Evolutionary conservation across 2,888 invertebrate species (phyloP), one percentile per base, ranked within the genome.

Genomic region (Tenthredo mesomela): DNA sequence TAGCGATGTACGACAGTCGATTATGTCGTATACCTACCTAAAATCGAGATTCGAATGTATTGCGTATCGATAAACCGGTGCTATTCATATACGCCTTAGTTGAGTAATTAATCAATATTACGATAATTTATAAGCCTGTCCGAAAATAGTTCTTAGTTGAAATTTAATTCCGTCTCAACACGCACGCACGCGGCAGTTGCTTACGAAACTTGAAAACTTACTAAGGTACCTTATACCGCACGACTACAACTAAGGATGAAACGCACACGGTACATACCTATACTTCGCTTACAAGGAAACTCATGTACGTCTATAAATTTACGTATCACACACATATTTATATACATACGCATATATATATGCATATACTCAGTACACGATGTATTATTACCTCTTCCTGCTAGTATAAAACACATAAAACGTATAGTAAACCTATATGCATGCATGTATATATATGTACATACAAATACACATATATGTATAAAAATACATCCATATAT

Each of bases 131-230:
- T 77, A 29, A 54, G 50, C 77, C 77, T 54, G 77, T 77, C 77
- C 25, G 21, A 40, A 47, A 77, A 54, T 12, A 77, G 77, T 77
- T 77, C 77, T 77, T 77, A 77, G 77, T 77, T 54, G 77, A 77
- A 77, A 77, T 54, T 77, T 77, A 77, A 77, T 77, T 77, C 54
- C 40, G 7, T 29, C 54, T 54, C 9, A 77, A 77, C 77, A 77
- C 77, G 77, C 77, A 77, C 77, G 18, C 77, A 54, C 77, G 54
- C 77, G 18, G 73, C 73, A 40, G 40, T 37, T 7, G 70, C 33
- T 77, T 77, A 77, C 54, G 77, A 77, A 77, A 77, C 54, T 77
- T 50, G 33, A 77, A 54, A 77, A 54, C 29, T n/a, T 15, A 50
- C 40, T 61, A 25, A 21, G 5, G n/a, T n/a, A n/a, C n/a, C n/a